These are phyloP conservation scores for Anolis carolinensis DNA, from an alignment of 2,113 vertebrate genomes.

Conservation along the genomic window DNA sequence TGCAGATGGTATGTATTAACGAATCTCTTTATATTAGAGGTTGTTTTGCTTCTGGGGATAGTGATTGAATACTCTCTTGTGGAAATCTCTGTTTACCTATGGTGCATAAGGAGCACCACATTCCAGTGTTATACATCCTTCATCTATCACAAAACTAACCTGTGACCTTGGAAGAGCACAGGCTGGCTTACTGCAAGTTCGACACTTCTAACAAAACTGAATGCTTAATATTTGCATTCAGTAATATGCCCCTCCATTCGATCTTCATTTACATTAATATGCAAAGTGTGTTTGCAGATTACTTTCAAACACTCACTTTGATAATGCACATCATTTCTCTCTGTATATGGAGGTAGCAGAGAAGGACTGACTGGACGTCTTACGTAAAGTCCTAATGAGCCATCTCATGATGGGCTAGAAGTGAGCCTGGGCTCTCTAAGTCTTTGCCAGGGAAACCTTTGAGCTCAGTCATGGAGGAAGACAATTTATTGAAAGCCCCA, in stretches of 20 bases:
- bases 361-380: too few relatives aligned
- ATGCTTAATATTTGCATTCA: background rate
- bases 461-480: too few relatives aligned
- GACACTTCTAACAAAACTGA: constrained; percentile 20
- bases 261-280: background rate
- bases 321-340: background rate
- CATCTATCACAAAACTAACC: constrained; percentile 71
- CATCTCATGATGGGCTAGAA: too few relatives aligned
- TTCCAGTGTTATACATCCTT: constrained; percentile 74
- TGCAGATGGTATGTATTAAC: constrained; percentile 80
- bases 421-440: too few relatives aligned
- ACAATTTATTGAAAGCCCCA: too few relatives aligned
- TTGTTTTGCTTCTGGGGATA: constrained; percentile 63
- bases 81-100: constrained; percentile 72
- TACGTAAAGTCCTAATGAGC: too few relatives aligned
- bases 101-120: constrained; percentile 48
- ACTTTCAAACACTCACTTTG: background rate
- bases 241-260: background rate
- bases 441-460: too few relatives aligned
- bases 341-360: too few relatives aligned
- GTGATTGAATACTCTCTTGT: constrained; percentile 78
- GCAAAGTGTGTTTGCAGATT: background rate
- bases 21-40: constrained; percentile 74
- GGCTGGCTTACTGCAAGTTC: constrained; percentile 42
- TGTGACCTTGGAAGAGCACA: constrained; percentile 62